Percentiles rank a stretch among this genome's conserved stretches.
Evolutionary conservation across 2,113 vertebrate genomes (phyloP).

Genomic region (Actenoides hombroni): DNA sequence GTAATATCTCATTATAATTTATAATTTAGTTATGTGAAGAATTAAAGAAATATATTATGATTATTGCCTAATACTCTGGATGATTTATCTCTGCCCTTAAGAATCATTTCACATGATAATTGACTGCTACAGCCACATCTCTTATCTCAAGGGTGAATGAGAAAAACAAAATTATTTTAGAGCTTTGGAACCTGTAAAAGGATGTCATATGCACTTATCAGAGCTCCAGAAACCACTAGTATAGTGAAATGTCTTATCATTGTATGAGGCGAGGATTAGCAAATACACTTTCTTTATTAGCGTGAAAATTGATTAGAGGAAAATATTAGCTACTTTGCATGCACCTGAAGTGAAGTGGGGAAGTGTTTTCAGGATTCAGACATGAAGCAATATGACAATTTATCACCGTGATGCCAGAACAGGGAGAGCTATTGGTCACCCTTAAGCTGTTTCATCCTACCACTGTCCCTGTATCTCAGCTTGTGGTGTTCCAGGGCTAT

Average conservation of each 20-base stretch:
- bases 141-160: background rate
- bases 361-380: background rate
- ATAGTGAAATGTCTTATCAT: background rate
- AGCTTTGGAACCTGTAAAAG: background rate
- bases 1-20: background rate
- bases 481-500: background rate
- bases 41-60: conserved; percentile 36
- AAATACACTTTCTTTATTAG: background rate
- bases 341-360: background rate
- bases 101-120: conserved; percentile 2
- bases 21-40: conserved; percentile 22
- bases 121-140: background rate
- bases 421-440: background rate
- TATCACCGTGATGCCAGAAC: background rate
- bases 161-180: conserved; percentile 23
- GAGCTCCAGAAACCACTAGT: background rate
- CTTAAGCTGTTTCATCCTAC: background rate
- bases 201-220: background rate
- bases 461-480: background rate
- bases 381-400: background rate
- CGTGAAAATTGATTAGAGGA: background rate
- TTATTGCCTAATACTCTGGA: background rate
- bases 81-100: background rate
- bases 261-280: background rate
- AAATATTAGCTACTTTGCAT: background rate